These are phyloP conservation scores for Chymomyza fuscimana DNA, from an alignment of 2,888 invertebrate species.

Conservation along the genomic window DNA sequence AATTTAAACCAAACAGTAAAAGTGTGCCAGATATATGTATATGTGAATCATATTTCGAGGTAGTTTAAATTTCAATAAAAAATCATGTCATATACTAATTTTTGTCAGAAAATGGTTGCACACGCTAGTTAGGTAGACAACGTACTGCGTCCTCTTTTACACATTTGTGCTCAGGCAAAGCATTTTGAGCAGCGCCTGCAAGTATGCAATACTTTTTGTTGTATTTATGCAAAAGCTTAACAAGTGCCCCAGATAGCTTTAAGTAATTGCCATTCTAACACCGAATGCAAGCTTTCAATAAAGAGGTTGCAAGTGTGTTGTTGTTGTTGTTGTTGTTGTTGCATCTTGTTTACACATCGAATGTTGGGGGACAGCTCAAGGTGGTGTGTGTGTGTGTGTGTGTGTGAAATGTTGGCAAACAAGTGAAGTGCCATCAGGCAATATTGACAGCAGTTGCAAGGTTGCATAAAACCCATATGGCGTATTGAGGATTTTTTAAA, in stretches of 20 bases:
- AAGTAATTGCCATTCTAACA: neutral
- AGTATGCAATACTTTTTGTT: neutral
- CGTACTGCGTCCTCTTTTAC: too few species aligned
- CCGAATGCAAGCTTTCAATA: neutral
- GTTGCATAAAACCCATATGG: neutral
- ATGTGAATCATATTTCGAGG: too few species aligned
- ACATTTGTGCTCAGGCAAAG: too few species aligned
- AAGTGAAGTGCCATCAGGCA: neutral
- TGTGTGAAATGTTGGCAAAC: neutral
- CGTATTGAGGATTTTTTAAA: neutral
- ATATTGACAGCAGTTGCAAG: neutral
- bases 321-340: neutral
- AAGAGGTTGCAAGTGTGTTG: neutral
- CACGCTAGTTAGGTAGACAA: too few species aligned
- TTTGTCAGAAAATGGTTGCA: too few species aligned
- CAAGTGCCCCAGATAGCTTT: neutral
- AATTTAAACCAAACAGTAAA: too few species aligned
- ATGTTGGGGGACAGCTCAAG: neutral
- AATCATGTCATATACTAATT: too few species aligned
- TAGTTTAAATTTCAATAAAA: too few species aligned
- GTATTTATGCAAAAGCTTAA: neutral
- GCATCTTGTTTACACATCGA: neutral
- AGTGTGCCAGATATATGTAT: too few species aligned
- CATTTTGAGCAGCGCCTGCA: neutral
- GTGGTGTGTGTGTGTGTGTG: neutral